These are phyloP conservation scores for Watsonalla binaria DNA, from an alignment of 2,888 invertebrate genomes.

Conservation along the genomic window DNA sequence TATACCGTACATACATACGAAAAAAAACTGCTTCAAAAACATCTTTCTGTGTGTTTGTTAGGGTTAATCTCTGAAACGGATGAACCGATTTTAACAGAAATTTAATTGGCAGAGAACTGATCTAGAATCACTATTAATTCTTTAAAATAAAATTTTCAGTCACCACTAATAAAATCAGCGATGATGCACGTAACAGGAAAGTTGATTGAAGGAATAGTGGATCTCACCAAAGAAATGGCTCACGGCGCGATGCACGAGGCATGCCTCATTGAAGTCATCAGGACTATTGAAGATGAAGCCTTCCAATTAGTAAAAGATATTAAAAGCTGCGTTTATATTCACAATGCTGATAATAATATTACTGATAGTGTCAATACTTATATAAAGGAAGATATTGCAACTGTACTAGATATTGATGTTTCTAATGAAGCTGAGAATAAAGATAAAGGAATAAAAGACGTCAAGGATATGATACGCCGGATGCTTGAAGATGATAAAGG, in stretches of 20 bases:
- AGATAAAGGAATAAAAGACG: slow-evolving; percentile 28
- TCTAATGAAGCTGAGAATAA: slow-evolving; percentile 13
- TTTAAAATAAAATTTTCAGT: slow-evolving; percentile 33
- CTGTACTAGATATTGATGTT: slow-evolving; percentile 42
- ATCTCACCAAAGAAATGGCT: slow-evolving; percentile 63
- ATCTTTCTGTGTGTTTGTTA: too few relatives aligned
- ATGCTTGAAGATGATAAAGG: slow-evolving; percentile 42
- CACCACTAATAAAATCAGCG: slow-evolving; percentile 57
- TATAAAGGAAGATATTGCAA: slow-evolving; percentile 53
- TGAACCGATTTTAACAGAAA: too few relatives aligned
- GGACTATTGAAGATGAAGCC: slow-evolving; percentile 61
- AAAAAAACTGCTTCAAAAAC: too few relatives aligned
- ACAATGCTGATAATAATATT: slow-evolving; percentile 21
- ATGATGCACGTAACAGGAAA: slow-evolving; percentile 67
- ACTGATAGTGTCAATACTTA: slow-evolving; percentile 31
- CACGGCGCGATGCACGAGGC: slow-evolving; percentile 75
- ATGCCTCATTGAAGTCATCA: slow-evolving; percentile 68
- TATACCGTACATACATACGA: too few relatives aligned
- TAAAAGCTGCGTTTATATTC: slow-evolving; percentile 36
- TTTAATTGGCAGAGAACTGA: too few relatives aligned
- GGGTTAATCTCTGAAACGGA: too few relatives aligned
- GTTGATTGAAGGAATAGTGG: slow-evolving; percentile 58
- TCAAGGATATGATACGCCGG: slow-evolving; percentile 44
- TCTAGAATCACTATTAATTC: too few relatives aligned
- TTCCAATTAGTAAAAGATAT: slow-evolving; percentile 39